A percentile compares a stretch with the other conserved stretches of the same genome.
These are phyloP conservation scores for Arizona elegans DNA, from an alignment of 2,113 vertebrate genomes.

Conservation along the genomic window DNA sequence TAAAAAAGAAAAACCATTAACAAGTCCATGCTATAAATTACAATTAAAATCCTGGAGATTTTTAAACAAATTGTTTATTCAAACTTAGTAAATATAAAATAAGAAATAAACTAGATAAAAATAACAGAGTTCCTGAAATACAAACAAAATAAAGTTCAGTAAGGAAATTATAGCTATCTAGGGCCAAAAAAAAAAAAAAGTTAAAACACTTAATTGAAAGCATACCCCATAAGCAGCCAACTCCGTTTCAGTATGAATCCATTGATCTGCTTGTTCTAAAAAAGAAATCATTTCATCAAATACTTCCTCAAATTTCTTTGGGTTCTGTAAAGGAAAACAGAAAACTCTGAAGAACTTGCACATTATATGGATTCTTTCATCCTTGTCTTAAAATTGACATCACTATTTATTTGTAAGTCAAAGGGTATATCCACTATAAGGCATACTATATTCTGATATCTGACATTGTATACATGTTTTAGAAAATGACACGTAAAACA, in stretches of 20 bases:
- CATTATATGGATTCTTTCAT: constrained; percentile 28
- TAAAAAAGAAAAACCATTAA: constrained; percentile 33
- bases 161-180: constrained; percentile 18
- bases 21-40: neutral
- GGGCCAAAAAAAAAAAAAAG: constrained; percentile 8
- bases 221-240: constrained; percentile 86
- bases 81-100: neutral
- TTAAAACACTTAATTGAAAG: neutral
- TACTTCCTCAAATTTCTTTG: constrained; percentile 93
- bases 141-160: constrained; percentile 11
- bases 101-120: neutral
- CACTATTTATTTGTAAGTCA: neutral
- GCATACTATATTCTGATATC: neutral
- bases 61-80: neutral
- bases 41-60: neutral
- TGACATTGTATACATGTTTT: neutral
- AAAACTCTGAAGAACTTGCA: neutral
- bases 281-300: constrained; percentile 95
- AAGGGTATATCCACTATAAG: neutral
- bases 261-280: constrained; percentile 88
- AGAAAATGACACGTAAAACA: neutral
- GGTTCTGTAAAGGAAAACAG: constrained; percentile 75
- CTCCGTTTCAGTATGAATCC: constrained; percentile 89
- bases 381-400: neutral
- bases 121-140: neutral